Conservation (phyloP, 1,140 invertebrate genomes). For the Drosophila rhopaloa region DNA sequence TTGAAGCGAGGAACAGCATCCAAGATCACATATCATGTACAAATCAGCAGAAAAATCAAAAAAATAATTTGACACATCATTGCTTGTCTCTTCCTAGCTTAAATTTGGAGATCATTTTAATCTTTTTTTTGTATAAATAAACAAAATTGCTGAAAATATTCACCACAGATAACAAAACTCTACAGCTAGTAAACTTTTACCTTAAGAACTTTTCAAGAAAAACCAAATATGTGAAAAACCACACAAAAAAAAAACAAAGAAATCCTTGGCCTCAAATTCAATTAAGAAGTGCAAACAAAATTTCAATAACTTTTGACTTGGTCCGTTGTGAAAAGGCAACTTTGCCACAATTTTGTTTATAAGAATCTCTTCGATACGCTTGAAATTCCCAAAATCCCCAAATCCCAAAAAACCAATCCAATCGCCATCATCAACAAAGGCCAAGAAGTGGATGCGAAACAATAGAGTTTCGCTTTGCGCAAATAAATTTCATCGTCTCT, state of each 20-base stretch:
- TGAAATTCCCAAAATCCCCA: constrained; percentile 30
- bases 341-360: constrained; percentile 61
- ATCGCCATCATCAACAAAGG: constrained; percentile 26
- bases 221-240: too few species aligned
- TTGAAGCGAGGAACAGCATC: constrained; percentile 5
- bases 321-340: constrained; percentile 25
- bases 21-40: constrained; percentile 6
- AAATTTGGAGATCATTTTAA: too few species aligned
- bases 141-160: too few species aligned
- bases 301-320: constrained; percentile 35
- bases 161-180: too few species aligned
- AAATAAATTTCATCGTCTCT: constrained; percentile 61
- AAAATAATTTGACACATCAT: too few species aligned
- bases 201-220: too few species aligned
- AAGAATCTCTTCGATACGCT: constrained; percentile 28
- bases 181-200: too few species aligned
- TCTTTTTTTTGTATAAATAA: too few species aligned
- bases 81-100: too few species aligned
- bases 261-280: constrained; percentile 10
- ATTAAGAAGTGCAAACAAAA: constrained; percentile 42
- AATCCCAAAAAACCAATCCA: constrained; percentile 34
- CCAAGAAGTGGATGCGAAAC: constrained; percentile 33
- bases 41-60: too few species aligned
- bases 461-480: constrained; percentile 27
- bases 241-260: background rate